A percentile compares a stretch with the other conserved stretches of the same genome.
phyloP scores from a whole-genome alignment of 2,797 vertebrate genomes.

The Helarctos malayanus region DNA sequence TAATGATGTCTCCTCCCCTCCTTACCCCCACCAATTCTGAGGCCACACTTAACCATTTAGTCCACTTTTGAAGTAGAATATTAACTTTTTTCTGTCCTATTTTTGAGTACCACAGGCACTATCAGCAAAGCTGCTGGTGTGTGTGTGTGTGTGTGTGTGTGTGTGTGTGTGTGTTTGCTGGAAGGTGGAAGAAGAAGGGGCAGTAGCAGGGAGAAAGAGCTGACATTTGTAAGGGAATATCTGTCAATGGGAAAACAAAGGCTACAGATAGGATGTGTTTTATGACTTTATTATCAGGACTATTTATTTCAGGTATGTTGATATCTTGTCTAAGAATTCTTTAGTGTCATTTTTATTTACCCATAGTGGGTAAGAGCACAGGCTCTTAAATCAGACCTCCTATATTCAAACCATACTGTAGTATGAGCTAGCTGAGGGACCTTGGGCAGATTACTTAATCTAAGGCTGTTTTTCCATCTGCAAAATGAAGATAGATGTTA shows the following conservation, averaged over 20 bases:
- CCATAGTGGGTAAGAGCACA: neutral
- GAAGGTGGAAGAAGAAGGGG: neutral
- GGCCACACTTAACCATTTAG: constrained; percentile 49
- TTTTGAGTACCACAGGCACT: neutral
- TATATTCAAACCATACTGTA: neutral
- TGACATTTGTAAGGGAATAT: neutral
- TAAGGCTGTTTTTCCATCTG: constrained; percentile 40
- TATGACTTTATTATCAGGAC: constrained; percentile 53
- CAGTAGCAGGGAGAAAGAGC: neutral
- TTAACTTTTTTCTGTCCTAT: constrained; percentile 73
- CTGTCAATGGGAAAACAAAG: neutral
- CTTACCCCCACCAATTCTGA: constrained; percentile 11
- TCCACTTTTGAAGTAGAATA: constrained; percentile 73
- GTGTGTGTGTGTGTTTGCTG: neutral
- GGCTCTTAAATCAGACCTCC: neutral
- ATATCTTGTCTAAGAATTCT: constrained; percentile 35
- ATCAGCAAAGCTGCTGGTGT: neutral
- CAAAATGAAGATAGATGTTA: constrained; percentile 50
- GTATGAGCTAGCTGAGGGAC: neutral
- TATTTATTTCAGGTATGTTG: constrained; percentile 48
- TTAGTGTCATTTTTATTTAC: constrained; percentile 58
- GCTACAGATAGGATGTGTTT: neutral
- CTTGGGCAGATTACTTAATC: neutral
- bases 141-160: neutral
- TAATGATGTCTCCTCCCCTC: constrained; percentile 9